Percentiles rank a stretch among this genome's conserved stretches.
These are phyloP conservation scores for Ibycter americanus DNA, from an alignment of 2,797 vertebrate species.

Conservation along the genomic window DNA sequence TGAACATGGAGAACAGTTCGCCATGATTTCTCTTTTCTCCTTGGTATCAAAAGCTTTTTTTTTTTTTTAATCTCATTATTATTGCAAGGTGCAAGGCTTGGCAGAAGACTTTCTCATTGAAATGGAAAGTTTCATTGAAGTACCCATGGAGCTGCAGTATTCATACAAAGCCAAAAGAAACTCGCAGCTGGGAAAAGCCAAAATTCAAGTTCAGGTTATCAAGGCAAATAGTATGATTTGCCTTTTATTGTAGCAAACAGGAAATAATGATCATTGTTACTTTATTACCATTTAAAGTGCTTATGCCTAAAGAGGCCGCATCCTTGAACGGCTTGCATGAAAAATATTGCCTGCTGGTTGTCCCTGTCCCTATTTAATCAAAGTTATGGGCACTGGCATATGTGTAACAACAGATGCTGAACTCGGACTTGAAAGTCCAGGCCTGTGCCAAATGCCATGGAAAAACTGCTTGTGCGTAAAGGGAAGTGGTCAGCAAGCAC, in stretches of 20 bases:
- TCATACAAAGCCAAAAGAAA: not conserved
- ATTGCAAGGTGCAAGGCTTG: not conserved
- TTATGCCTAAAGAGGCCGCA: not conserved
- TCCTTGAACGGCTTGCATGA: not conserved
- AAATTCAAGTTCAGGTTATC: not conserved
- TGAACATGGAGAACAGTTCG: not conserved
- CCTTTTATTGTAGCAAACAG: not conserved
- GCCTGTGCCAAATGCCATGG: not conserved
- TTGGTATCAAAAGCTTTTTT: not conserved
- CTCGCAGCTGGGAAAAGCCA: not conserved
- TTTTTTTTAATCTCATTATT: not conserved
- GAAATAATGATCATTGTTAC: not conserved
- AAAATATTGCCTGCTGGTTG: not conserved
- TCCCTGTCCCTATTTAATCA: not conserved
- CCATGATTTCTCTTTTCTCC: not conserved
- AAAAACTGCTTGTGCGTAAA: not conserved
- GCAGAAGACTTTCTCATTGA: not conserved
- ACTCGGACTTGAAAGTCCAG: not conserved
- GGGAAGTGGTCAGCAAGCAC: not conserved
- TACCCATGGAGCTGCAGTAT: not conserved
- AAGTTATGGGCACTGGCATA: not conserved
- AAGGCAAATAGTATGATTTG: not conserved
- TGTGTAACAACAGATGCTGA: not conserved
- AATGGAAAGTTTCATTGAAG: not conserved
- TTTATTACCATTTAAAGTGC: not conserved